Base-by-base conservation (phyloP, 1,140 invertebrate species). In the Episyrphus balteatus region DNA sequence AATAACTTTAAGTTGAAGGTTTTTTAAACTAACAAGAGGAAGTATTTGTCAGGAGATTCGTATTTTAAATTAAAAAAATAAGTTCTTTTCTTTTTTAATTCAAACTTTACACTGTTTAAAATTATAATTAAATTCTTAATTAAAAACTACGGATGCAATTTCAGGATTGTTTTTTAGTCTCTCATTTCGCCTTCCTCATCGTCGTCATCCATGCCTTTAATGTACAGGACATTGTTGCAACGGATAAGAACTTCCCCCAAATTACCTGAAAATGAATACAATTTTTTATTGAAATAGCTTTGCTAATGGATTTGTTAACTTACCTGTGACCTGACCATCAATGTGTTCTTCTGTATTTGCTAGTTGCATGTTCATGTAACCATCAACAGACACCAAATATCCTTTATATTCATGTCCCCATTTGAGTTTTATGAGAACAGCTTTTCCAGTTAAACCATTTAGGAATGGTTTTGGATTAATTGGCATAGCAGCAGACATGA, bases 391-490 rank as follows among this genome's bases (percentile, higher is more conserved):
- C 0, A 99, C 93, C 18, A 99, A 70, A 54, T 92, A 88, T 9
- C 97, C 96, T 79, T 96, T 97, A 69, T 99, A 99, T 73, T 99
- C 96, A 70, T 98, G 95, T 30, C 97, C 96, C 97, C 97, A 99
- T 70, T 99, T 99, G 38, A 99, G 74, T 76, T 99, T 99, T 1
- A 98, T 91, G 62, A 98, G 82, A 12, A 99, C 92, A 36, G 91
- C 82, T 75, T 99, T 99, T 19, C 97, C 97, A 2, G 93, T 98
- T 13, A 99, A 76, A 62, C 87, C 86, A 75, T 99, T 99, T 19
- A 99, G 73, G 72, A 98, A 99, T 50, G 97, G 97, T 79, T 99
- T 99, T 5, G 97, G 97, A 72, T 99, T 99, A 58, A 99, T 87
- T 58, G 95, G 95, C 83, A 97, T 90, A 71, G 88, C 79, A 55